Evolutionary conservation across 2,113 vertebrate species (phyloP), one percentile per base, ranked within the genome.

Genomic region (Meleagris gallopavo): DNA sequence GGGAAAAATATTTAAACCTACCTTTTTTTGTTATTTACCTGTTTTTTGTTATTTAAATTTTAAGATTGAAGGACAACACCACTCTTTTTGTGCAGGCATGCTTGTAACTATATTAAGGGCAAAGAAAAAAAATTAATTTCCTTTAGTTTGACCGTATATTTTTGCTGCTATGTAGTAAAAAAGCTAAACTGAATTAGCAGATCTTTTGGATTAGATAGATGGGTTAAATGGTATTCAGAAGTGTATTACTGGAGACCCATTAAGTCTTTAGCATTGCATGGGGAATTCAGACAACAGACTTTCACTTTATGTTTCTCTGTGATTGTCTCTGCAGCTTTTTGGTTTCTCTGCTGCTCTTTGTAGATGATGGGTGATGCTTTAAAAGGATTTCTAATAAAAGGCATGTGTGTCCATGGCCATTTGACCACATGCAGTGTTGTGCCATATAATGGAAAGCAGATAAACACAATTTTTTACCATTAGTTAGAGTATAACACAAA

Each of bases 381-480:
- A 57, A 72, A 84, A 87, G 54, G 29, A n/a, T 87, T 94, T 94
- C 32, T 89, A 24, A 69, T 72, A 82, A 64, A 78, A 92, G 41
- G 13, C 46, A n/a, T 46, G 10, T 72, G 66, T 79, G 48, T 78
- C 43, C 14, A 2, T 69, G 38, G 45, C 81, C 86, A 64, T 84
- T 71, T 91, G 70, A 71, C 74, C 34, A 71, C 32, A 21, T 65
- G 61, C 14, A 43, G 9, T 75, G 14, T 84, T 84, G 52, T 82
- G 32, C 19, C 25, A 18, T 89, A 32, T 71, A 81, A 34, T 50
- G 52, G 43, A 64, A 81, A 86, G 21, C 54, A 66, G 57, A 86
- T 67, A 90, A 95, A 89, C 77, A 21, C 19, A 16, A 1, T 50
- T 88, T 85, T 55, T 9, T 55, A 50, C 30, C 24, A n/a, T 57